Percentiles rank a stretch among this genome's conserved stretches.
Conservation (phyloP, 1,140 invertebrate genomes). For the Rhynchophorus ferrugineus region DNA sequence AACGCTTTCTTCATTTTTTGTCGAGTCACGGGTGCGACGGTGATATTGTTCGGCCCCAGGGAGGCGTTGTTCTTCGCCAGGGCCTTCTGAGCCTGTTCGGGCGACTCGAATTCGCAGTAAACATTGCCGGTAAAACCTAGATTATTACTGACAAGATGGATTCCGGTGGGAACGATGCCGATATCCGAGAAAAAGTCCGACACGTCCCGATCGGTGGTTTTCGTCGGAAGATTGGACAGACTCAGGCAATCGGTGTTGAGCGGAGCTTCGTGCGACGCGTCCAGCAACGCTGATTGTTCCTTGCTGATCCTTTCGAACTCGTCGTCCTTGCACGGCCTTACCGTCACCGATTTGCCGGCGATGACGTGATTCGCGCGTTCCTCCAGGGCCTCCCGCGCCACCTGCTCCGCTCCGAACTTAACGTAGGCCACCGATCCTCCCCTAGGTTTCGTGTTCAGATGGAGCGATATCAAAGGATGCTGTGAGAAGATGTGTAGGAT, state of each 20-base stretch:
- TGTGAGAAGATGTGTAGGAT: conserved; percentile 68
- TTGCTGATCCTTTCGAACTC: conserved; percentile 46
- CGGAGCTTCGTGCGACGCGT: conserved; percentile 16
- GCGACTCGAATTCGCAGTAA: conserved; percentile 72
- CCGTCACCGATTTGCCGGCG: conserved; percentile 48
- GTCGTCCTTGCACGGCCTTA: conserved; percentile 46
- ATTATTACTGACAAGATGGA: conserved; percentile 69
- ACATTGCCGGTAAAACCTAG: conserved; percentile 65
- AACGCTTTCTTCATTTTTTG: conserved; percentile 44
- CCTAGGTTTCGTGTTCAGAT: conserved; percentile 50
- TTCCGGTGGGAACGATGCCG: conserved; percentile 63
- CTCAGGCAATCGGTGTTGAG: conserved; percentile 55
- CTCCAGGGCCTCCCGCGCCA: conserved; percentile 54
- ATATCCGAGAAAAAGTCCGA: conserved; percentile 72
- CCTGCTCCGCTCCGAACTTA: conserved; percentile 61
- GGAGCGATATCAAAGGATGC: conserved; percentile 64
- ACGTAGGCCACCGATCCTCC: conserved; percentile 58
- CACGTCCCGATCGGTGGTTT: conserved; percentile 67
- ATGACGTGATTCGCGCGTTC: conserved; percentile 48
- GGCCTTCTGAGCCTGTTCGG: conserved; percentile 62
- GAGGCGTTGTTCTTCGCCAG: conserved; percentile 60
- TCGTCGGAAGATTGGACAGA: conserved; percentile 66
- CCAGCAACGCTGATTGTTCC: conserved; percentile 32
- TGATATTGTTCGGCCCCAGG: conserved; percentile 57
- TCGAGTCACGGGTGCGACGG: conserved; percentile 58